Conservation (phyloP, 2,113 vertebrate species). For the Condylura cristata region DNA sequence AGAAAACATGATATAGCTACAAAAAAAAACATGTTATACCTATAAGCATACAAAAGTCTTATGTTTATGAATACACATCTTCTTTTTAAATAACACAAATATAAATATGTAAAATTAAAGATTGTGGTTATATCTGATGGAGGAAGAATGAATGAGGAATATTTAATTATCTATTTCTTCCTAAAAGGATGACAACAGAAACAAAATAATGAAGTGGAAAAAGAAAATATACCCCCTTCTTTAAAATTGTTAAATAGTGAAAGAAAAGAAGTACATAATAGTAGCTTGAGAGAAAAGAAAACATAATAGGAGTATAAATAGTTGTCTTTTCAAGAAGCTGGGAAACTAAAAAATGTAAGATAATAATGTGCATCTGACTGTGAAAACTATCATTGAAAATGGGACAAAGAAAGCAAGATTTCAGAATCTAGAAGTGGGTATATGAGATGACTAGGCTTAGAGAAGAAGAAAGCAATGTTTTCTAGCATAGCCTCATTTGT, state of each 20-base stretch:
- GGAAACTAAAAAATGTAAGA: neutral
- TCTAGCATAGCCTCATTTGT: neutral
- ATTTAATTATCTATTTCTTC: neutral
- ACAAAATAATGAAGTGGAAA: neutral
- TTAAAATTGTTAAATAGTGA: neutral
- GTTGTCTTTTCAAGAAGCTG: neutral
- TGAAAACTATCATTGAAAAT: neutral
- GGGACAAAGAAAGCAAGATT: neutral
- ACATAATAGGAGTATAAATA: neutral
- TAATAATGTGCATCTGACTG: neutral
- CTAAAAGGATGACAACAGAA: neutral
- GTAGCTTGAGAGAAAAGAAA: neutral
- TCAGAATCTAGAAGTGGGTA: neutral
- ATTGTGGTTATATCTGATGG: neutral
- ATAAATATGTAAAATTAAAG: neutral
- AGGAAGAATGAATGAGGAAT: neutral
- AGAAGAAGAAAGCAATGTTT: neutral
- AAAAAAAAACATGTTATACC: neutral
- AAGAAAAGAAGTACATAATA: neutral
- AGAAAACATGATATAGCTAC: neutral
- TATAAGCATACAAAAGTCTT: neutral
- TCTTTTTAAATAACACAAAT: neutral
- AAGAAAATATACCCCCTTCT: neutral
- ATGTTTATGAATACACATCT: neutral
- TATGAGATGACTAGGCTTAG: neutral